These are phyloP conservation scores for Halictus rubicundus DNA, from an alignment of 1,140 invertebrate genomes.

Conservation along the genomic window DNA sequence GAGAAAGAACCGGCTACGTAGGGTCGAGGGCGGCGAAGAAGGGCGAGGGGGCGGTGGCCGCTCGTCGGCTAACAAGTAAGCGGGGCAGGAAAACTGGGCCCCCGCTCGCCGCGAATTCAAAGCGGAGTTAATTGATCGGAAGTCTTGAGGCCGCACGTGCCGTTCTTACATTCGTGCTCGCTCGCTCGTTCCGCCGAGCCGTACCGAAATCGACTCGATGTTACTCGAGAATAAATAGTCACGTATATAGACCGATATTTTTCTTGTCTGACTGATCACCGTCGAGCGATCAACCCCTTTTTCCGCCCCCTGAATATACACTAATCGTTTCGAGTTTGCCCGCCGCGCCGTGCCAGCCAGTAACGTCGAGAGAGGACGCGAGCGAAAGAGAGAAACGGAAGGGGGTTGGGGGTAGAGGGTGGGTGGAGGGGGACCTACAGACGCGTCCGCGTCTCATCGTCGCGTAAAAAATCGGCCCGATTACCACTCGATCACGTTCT, in stretches of 20 bases:
- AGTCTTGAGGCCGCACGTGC: conserved; percentile 75
- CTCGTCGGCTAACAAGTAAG: conserved; percentile 57
- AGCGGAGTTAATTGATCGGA: conserved; percentile 76
- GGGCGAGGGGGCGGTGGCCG: conserved; percentile 26
- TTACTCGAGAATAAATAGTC: conserved; percentile 54
- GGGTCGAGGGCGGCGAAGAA: not conserved
- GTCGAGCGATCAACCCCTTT: not conserved
- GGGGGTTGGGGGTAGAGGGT: no score
- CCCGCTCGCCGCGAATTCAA: conserved; percentile 62
- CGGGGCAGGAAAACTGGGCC: conserved; percentile 50
- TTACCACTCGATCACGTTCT: conserved; percentile 18
- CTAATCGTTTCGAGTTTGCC: conserved; percentile 13
- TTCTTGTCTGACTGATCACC: conserved; percentile 48
- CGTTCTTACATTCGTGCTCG: conserved; percentile 67
- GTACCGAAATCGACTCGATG: conserved; percentile 50
- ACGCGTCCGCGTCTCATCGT: not conserved
- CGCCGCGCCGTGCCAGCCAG: not conserved
- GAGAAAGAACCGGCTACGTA: conserved; percentile 14
- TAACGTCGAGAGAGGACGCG: not conserved
- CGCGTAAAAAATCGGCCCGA: conserved; percentile 31
- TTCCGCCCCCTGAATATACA: not conserved
- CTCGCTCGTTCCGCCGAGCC: conserved; percentile 43
- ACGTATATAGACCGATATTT: conserved; percentile 50
- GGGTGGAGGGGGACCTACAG: no score
- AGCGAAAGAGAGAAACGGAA: no score